phyloP scores from a whole-genome alignment of 2,797 vertebrate genomes.

The Natrix natrix region DNA sequence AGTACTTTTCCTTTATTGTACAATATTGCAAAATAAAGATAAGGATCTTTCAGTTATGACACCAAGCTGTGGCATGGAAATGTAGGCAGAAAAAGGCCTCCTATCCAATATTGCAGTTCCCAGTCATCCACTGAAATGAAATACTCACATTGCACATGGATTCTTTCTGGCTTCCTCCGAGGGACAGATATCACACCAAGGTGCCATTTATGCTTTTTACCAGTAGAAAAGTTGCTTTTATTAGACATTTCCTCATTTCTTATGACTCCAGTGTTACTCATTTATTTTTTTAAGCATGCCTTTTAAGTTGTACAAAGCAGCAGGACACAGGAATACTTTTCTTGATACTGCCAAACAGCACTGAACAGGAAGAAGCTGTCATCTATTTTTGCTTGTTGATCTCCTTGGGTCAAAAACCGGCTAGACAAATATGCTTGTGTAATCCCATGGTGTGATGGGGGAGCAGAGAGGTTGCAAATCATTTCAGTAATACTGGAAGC shows the following conservation, averaged over 20 bases:
- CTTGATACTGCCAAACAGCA: background rate
- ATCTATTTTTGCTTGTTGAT: slow-evolving; percentile 28
- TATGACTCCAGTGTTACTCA: background rate
- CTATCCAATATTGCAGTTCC: background rate
- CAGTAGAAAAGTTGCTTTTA: background rate
- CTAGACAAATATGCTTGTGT: background rate
- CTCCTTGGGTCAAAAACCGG: slow-evolving; percentile 18
- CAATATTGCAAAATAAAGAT: background rate
- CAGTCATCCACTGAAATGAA: background rate
- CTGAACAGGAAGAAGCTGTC: background rate
- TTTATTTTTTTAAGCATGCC: background rate
- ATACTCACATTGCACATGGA: background rate
- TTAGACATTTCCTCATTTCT: background rate
- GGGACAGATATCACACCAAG: background rate
- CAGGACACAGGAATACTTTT: background rate
- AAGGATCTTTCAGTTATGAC: background rate
- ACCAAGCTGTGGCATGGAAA: background rate
- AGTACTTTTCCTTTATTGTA: background rate
- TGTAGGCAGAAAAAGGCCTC: background rate
- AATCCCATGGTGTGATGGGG: slow-evolving; percentile 7
- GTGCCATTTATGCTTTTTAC: background rate
- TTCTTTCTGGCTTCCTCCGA: background rate
- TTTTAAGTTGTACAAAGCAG: background rate
- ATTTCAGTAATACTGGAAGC: background rate
- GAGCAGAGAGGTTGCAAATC: background rate